Conservation (phyloP, 1,140 invertebrate genomes). For the Drosophila rufa region DNA sequence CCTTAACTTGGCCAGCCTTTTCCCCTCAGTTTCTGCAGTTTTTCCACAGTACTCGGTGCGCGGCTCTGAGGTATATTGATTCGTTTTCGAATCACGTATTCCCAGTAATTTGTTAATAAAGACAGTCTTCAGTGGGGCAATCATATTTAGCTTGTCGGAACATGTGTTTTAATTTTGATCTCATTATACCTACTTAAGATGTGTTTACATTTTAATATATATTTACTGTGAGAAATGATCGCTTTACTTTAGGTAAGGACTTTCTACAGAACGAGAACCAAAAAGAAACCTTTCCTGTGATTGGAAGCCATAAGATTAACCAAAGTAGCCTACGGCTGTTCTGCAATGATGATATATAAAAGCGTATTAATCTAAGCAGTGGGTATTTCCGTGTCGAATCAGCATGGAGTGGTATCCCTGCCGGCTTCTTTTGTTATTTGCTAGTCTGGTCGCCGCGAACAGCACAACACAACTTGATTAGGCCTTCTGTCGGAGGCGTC, state of each 20-base stretch:
- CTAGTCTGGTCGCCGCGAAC: slow-evolving; percentile 36
- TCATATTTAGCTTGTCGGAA: slow-evolving; percentile 1
- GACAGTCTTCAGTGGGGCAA: not conserved
- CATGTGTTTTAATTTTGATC: not conserved
- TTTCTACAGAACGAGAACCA: not conserved
- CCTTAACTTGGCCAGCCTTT: slow-evolving; percentile 15
- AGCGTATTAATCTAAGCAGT: slow-evolving; percentile 2
- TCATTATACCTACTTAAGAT: not conserved
- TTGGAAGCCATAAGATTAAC: not conserved
- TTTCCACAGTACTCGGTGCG: not conserved
- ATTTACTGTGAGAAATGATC: no score
- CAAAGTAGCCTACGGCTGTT: not conserved
- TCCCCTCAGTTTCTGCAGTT: not conserved
- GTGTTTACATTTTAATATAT: not conserved
- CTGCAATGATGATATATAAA: slow-evolving; percentile 4
- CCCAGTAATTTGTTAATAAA: slow-evolving; percentile 6
- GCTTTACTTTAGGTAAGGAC: no score
- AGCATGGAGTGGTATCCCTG: not conserved
- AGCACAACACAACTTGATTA: slow-evolving; percentile 46
- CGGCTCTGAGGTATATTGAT: slow-evolving; percentile 6
- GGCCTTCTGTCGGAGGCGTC: slow-evolving; percentile 44
- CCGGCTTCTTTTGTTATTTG: slow-evolving; percentile 37
- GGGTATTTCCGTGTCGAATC: slow-evolving; percentile 27
- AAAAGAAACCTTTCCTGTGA: not conserved
- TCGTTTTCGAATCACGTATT: slow-evolving; percentile 10